phyloP scores from a whole-genome alignment of 2,888 invertebrate species.

The Tortrix viridana region DNA sequence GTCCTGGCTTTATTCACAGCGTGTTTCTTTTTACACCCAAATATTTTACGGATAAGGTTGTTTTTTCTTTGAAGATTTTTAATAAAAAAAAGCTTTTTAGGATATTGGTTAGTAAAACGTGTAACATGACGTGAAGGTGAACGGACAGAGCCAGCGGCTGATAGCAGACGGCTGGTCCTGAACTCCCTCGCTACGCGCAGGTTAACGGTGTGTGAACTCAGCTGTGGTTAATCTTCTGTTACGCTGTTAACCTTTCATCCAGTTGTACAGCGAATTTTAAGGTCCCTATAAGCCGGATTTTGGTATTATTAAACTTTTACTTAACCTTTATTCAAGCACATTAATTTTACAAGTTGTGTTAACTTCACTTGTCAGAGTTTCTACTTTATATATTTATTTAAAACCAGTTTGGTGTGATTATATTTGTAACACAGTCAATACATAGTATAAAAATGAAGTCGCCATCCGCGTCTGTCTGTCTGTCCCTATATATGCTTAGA shows the following conservation, averaged over 20 bases:
- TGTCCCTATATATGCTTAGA: no score
- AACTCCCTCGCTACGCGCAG: not conserved
- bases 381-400: no score
- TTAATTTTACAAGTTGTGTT: no score
- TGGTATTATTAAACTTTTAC: no score
- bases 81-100: constrained; percentile 32
- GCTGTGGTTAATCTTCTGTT: not conserved
- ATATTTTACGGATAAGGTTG: not conserved
- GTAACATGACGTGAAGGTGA: constrained; percentile 33
- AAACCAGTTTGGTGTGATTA: no score
- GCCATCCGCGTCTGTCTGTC: no score
- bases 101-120: constrained; percentile 35
- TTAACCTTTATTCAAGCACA: no score
- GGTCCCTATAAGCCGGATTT: no score
- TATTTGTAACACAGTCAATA: no score
- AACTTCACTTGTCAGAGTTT: no score
- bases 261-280: not conserved
- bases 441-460: no score
- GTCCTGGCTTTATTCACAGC: not conserved
- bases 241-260: not conserved
- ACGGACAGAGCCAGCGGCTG: constrained; percentile 21
- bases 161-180: constrained; percentile 3
- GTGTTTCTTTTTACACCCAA: not conserved
- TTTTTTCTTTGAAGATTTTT: not conserved
- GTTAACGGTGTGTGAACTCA: not conserved